phyloP scores from a whole-genome alignment of 2,888 invertebrate genomes.

The Catocala fraxini region DNA sequence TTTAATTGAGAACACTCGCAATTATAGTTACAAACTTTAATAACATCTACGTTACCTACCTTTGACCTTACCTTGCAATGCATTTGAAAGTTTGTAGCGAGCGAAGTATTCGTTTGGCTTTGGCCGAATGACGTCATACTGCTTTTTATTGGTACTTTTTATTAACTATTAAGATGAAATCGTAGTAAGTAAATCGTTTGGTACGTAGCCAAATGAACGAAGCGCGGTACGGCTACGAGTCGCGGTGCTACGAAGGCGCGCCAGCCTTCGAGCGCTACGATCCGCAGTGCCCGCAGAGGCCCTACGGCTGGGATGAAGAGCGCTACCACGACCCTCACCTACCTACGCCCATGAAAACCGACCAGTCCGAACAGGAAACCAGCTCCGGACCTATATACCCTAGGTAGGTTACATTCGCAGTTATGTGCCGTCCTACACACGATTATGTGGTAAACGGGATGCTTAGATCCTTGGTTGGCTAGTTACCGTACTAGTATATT shows the following conservation, averaged over 20 bases:
- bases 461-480: constrained; percentile 43
- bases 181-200: constrained; percentile 26
- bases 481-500: constrained; percentile 11
- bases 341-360: constrained; percentile 90
- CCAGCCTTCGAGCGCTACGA: constrained; percentile 86
- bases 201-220: constrained; percentile 87
- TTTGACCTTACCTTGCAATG: constrained; percentile 15
- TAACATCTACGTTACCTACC: constrained; percentile 11
- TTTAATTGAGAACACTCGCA: constrained; percentile 20
- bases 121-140: not conserved
- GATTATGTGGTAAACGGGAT: constrained; percentile 83
- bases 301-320: constrained; percentile 88
- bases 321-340: constrained; percentile 87
- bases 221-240: constrained; percentile 85
- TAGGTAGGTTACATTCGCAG: constrained; percentile 79
- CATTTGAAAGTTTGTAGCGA: constrained; percentile 12
- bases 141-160: not conserved
- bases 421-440: constrained; percentile 33
- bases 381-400: constrained; percentile 92
- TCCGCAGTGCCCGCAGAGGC: constrained; percentile 83
- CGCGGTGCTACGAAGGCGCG: constrained; percentile 84
- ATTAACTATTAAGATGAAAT: not conserved
- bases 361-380: constrained; percentile 90
- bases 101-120: not conserved
- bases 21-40: constrained; percentile 15